Conservation (phyloP, 2,888 invertebrate species). For the Cantharis rufa region DNA sequence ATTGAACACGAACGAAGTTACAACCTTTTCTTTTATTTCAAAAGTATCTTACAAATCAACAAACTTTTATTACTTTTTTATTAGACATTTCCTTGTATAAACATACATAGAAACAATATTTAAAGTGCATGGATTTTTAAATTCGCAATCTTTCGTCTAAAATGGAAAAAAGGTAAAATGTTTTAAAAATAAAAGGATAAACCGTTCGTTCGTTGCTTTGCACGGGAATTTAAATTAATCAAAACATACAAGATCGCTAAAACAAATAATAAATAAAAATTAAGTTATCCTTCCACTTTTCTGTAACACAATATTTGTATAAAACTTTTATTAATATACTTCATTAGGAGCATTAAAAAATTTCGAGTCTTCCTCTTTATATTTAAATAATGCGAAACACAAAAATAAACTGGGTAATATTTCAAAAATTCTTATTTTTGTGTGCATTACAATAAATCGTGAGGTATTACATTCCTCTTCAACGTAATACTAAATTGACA, state of each 20-base stretch:
- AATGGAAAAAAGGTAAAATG: neutral
- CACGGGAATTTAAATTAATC: neutral
- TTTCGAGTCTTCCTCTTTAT: neutral
- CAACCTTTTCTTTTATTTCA: slow-evolving; percentile 1
- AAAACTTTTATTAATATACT: neutral
- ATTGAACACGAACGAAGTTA: neutral
- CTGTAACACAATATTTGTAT: neutral
- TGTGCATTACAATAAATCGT: slow-evolving; percentile 5
- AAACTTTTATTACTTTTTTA: slow-evolving; percentile 5
- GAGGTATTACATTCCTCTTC: slow-evolving; percentile 3
- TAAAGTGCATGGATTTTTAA: neutral
- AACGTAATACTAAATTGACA: slow-evolving; percentile 5
- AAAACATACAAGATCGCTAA: neutral
- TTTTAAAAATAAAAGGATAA: neutral
- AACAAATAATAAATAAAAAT: too few species aligned
- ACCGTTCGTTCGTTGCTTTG: neutral
- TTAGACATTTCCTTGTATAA: neutral
- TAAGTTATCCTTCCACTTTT: neutral
- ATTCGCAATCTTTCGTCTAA: neutral
- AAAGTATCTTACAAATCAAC: neutral
- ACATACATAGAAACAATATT: neutral
- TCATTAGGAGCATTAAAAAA: neutral
- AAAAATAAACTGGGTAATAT: neutral
- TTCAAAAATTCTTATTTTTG: neutral
- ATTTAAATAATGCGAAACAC: neutral